A percentile compares a stretch with the other conserved stretches of the same genome.
These are phyloP conservation scores for Hermaeophaga mercurialis DNA, from an alignment of 2,888 invertebrate species.

Conservation along the genomic window DNA sequence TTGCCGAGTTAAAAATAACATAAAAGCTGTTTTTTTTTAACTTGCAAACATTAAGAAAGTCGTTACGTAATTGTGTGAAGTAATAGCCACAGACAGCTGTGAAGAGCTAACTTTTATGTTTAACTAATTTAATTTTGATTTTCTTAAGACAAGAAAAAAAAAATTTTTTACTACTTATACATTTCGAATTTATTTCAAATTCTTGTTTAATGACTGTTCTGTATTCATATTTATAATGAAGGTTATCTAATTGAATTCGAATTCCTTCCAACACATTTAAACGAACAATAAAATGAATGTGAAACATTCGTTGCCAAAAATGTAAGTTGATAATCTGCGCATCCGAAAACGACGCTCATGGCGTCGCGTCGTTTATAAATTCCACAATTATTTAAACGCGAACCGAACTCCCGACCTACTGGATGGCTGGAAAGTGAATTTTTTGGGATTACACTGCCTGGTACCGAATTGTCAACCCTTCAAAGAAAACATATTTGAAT, in stretches of 20 bases:
- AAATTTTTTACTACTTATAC: too few species aligned
- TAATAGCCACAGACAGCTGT: too few species aligned
- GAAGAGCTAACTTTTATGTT: too few species aligned
- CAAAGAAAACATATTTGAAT: slow-evolving; percentile 15
- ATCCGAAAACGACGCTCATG: neutral
- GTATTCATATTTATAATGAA: too few species aligned
- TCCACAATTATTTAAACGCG: slow-evolving; percentile 36
- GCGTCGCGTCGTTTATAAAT: slow-evolving; percentile 35
- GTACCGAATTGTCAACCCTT: slow-evolving; percentile 42
- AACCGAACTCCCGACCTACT: slow-evolving; percentile 49
- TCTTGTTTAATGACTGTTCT: too few species aligned
- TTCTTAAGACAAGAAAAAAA: too few species aligned
- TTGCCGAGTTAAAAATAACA: neutral
- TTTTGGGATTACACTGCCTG: slow-evolving; percentile 50
- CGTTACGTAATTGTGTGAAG: neutral
- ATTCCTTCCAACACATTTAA: neutral
- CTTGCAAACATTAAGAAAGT: neutral
- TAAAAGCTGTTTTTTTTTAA: neutral
- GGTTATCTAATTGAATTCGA: too few species aligned
- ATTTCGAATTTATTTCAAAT: too few species aligned
- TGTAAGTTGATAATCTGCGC: slow-evolving; percentile 6
- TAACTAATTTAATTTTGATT: too few species aligned
- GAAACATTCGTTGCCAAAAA: slow-evolving; percentile 6
- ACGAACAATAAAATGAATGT: neutral
- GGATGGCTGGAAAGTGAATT: slow-evolving; percentile 60